Base-by-base conservation (phyloP, 1,140 invertebrate genomes). In the Heliconius hermathena region DNA sequence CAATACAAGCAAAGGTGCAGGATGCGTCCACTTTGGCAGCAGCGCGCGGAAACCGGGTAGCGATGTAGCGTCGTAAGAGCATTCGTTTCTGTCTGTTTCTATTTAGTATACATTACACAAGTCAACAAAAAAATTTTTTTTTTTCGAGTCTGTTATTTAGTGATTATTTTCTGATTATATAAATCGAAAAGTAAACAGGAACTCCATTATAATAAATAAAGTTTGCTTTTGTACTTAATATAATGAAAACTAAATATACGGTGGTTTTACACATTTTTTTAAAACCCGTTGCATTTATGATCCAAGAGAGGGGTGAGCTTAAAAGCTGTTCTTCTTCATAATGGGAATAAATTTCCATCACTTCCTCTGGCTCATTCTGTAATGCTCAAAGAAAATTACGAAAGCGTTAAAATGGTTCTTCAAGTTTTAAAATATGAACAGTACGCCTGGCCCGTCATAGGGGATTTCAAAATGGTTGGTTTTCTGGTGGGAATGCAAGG, bases 321-420 rank as follows among this genome's bases (percentile, higher is more conserved):
- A 49, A 93, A 94, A 85, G 88, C 84, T 83, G 85, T 94, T 54
- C 79, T 93, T 54, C 76, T 94, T 22, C 87, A 94, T 76, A 94
- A 91, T 81, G 88, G 81, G n/a, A 95, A 94, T 76, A 81, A 84
- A 83, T 85, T 83, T 83, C 83, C 79, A 71, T 80, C 72, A 18
- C 11, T 87, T 3, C 85, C 85, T 11, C 76, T 87, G 76, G 87
- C 84, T 72, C 85, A 90, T 82, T 87, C 83, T n/a, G 83, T 83
- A 36, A 80, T 85, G 46, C 73, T 91, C 11, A 91, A 93, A 86
- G 89, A 92, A 85, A 76, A 84, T 77, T 92, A 91, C 80, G 46
- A 82, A 41, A 90, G 83, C 41, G 73, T 91, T 38, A 54, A 71
- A 77, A 29, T 81, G 66, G 70, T 90, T 66, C 72, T 91, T 20